phyloP scores from a whole-genome alignment of 2,113 vertebrate genomes.

The Trichechus manatus region DNA sequence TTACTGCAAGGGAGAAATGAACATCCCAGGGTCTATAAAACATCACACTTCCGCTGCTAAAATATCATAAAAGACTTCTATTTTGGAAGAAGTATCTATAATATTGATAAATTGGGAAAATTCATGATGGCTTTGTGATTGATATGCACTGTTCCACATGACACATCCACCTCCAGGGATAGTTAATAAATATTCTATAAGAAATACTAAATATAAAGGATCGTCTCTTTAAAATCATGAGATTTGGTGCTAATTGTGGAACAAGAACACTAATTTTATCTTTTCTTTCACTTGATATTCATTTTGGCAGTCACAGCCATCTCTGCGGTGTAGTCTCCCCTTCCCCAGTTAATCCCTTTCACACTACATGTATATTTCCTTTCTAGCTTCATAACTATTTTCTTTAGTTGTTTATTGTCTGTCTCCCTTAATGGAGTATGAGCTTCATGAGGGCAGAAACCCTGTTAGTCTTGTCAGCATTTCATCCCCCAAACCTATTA shows the following conservation, averaged over 20 bases:
- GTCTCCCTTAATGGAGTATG: not conserved
- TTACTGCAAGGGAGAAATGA: not conserved
- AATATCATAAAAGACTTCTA: not conserved
- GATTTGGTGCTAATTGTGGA: not conserved
- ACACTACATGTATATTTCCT: not conserved
- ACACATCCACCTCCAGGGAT: not conserved
- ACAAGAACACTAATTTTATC: not conserved
- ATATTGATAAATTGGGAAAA: not conserved
- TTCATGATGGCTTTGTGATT: not conserved
- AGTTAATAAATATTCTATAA: constrained; percentile 3
- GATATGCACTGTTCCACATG: not conserved
- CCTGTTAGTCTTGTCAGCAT: not conserved
- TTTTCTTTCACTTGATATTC: constrained; percentile 7
- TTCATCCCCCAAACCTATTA: not conserved
- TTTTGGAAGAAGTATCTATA: constrained; percentile 40
- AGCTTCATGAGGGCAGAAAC: not conserved
- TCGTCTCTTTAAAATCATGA: not conserved
- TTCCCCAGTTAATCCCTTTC: not conserved
- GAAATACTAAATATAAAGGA: not conserved
- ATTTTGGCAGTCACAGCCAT: not conserved
- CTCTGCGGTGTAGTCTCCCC: not conserved
- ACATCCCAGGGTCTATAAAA: not conserved
- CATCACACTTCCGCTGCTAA: not conserved
- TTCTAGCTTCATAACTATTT: not conserved
- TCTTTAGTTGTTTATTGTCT: not conserved